A percentile compares a stretch with the other conserved stretches of the same genome.
Conservation (phyloP, 2,888 invertebrate genomes). For the Nematopogon swammerdamellus region DNA sequence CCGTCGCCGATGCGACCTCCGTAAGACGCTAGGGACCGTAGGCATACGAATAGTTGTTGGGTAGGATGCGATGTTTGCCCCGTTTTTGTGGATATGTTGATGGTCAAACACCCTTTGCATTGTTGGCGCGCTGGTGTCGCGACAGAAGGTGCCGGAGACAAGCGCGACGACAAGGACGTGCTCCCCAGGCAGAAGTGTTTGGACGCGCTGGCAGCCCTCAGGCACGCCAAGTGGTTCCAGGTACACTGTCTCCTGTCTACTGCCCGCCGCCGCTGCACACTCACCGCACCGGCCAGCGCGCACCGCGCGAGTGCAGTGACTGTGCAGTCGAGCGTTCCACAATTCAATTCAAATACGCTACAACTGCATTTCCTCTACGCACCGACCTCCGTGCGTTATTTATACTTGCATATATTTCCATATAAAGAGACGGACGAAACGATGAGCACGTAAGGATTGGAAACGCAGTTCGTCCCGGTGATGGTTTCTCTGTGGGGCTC, state of each 20-base stretch:
- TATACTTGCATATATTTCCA: not conserved
- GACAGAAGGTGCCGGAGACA: conserved; percentile 59
- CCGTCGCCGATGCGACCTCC: not conserved
- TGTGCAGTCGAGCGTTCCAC: not conserved
- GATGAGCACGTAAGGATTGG: conserved; percentile 18
- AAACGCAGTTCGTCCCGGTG: conserved; percentile 34
- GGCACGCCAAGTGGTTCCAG: conserved; percentile 99
- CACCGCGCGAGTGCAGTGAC: not conserved
- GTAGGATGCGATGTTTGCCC: conserved; percentile 37
- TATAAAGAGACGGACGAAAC: too few species aligned
- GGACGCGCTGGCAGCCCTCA: conserved; percentile 99
- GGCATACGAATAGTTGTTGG: not conserved
- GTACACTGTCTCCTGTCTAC: conserved; percentile 60
- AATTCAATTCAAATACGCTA: not conserved
- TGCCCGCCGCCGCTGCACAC: conserved; percentile 7
- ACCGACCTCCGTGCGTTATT: not conserved
- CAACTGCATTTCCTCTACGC: not conserved
- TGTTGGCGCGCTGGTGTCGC: conserved; percentile 46
- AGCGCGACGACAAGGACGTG: conserved; percentile 85
- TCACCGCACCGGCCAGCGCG: conserved; percentile 20
- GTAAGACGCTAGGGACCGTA: not conserved
- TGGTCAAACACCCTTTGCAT: conserved; percentile 77
- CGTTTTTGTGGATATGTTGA: conserved; percentile 50
- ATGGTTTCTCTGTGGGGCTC: conserved; percentile 4
- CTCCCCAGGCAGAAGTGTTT: conserved; percentile 99